These are phyloP conservation scores for Akabosia matsudoensis DNA, from an alignment of 1,140 invertebrate genomes.

Conservation along the genomic window DNA sequence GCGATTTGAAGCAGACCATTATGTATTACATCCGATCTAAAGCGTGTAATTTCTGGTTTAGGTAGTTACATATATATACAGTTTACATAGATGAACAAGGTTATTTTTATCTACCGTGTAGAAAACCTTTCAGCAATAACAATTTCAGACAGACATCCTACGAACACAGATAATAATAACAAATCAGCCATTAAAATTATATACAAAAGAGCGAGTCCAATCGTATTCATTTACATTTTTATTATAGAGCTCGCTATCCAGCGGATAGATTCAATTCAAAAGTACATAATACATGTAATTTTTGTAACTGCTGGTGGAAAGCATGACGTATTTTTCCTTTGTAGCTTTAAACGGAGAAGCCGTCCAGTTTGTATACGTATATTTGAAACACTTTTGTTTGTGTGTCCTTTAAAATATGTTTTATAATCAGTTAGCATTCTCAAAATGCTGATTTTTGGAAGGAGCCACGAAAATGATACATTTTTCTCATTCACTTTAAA, in stretches of 20 bases:
- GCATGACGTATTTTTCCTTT: too few species aligned
- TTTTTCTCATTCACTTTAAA: background rate
- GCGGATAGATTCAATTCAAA: background rate
- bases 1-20: background rate
- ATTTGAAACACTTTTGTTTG: too few species aligned
- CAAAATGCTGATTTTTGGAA: background rate
- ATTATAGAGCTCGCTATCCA: background rate
- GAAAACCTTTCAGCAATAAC: background rate
- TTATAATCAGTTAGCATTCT: too few species aligned
- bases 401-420: too few species aligned
- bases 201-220: constrained; percentile 5
- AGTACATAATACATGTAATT: too few species aligned
- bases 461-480: background rate
- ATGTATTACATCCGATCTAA: background rate
- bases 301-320: too few species aligned
- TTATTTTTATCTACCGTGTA: background rate
- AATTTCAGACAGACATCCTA: too few species aligned
- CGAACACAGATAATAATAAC: background rate
- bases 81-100: background rate
- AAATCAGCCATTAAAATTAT: background rate
- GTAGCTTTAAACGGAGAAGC: too few species aligned
- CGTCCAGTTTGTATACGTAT: too few species aligned
- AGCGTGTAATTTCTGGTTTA: too few species aligned
- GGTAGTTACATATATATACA: too few species aligned
- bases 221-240: background rate